Percentiles rank a stretch among this genome's conserved stretches.
phyloP scores from a whole-genome alignment of 2,113 vertebrate species.

The Syngnathus floridae region DNA sequence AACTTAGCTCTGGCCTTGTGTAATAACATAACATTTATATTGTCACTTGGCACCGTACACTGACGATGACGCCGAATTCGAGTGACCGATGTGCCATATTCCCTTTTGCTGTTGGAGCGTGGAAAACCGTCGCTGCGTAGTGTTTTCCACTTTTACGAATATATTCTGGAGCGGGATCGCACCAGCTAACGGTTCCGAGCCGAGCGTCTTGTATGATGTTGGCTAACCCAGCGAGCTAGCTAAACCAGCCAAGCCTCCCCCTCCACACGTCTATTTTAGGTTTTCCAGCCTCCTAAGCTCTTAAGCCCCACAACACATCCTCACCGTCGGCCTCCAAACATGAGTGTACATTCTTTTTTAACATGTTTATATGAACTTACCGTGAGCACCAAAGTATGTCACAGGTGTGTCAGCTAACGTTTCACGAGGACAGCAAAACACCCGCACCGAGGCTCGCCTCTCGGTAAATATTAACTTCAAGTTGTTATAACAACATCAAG shows the following conservation, averaged over 20 bases:
- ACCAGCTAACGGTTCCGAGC: background rate
- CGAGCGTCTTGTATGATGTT: background rate
- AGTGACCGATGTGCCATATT: background rate
- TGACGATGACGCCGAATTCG: background rate
- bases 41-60: background rate
- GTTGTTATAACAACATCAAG: background rate
- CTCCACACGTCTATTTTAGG: constrained; percentile 52
- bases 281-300: constrained; percentile 35
- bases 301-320: constrained; percentile 31
- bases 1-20: constrained; percentile 26
- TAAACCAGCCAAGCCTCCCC: constrained; percentile 21
- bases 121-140: too few species aligned
- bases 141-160: background rate
- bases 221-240: constrained; percentile 12
- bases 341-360: constrained; percentile 9
- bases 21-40: background rate
- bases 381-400: constrained; percentile 8
- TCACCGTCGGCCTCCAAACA: background rate
- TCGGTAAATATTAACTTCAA: constrained; percentile 13
- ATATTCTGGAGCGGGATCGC: background rate
- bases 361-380: constrained; percentile 5
- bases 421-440: background rate
- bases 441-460: background rate
- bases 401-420: constrained; percentile 36
- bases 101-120: background rate